These are phyloP conservation scores for Eupithecia dodoneata DNA, from an alignment of 2,888 invertebrate species.

Conservation along the genomic window DNA sequence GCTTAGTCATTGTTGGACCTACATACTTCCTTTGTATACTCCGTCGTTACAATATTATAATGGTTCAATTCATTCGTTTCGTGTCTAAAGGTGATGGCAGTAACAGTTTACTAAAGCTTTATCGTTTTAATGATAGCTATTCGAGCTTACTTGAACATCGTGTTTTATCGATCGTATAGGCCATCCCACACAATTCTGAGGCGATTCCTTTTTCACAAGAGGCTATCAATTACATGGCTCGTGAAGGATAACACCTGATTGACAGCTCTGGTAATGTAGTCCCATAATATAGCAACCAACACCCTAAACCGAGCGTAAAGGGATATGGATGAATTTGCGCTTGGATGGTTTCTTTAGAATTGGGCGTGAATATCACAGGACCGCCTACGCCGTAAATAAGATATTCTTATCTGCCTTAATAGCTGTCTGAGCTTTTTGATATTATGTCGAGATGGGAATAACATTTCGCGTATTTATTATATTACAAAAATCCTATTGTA, in stretches of 20 bases:
- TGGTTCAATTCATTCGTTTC: conserved; percentile 60
- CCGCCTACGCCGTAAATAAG: conserved; percentile 55
- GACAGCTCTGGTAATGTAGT: conserved; percentile 67
- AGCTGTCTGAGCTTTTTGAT: conserved; percentile 45
- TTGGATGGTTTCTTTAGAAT: conserved; percentile 61
- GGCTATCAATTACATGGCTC: conserved; percentile 71
- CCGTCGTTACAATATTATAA: conserved; percentile 61
- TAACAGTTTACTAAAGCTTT: conserved; percentile 51
- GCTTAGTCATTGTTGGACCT: conserved; percentile 62
- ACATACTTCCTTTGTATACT: conserved; percentile 58
- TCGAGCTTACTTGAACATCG: conserved; percentile 18
- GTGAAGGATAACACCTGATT: conserved; percentile 70
- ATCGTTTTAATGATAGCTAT: conserved; percentile 52
- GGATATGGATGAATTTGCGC: conserved; percentile 64
- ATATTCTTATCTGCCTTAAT: conserved; percentile 50
- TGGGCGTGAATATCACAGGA: conserved; percentile 58
- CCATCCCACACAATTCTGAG: conserved; percentile 44
- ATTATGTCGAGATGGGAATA: conserved; percentile 38
- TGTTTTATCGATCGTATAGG: conserved; percentile 49
- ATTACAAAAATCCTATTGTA: conserved; percentile 24
- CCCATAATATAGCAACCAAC: conserved; percentile 54
- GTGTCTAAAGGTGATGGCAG: conserved; percentile 50
- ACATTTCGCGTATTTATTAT: conserved; percentile 23
- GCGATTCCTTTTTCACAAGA: conserved; percentile 53
- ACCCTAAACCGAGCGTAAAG: conserved; percentile 59